These are phyloP conservation scores for Osmerus mordax DNA, from an alignment of 2,113 vertebrate genomes.

Conservation along the genomic window DNA sequence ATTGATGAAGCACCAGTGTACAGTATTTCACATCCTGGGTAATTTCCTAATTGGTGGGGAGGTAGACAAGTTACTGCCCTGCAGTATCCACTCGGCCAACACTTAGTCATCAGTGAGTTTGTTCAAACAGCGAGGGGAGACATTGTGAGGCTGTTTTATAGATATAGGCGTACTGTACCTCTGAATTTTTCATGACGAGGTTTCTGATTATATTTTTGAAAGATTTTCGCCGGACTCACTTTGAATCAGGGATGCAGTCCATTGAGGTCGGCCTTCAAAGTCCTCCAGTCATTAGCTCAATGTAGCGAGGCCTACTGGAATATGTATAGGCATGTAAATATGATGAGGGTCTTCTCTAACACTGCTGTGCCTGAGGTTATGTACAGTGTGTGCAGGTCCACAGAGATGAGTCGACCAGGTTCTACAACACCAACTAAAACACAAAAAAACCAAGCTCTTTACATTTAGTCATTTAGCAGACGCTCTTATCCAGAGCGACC, in stretches of 20 bases:
- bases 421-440: background rate
- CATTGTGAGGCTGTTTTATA: constrained; percentile 31
- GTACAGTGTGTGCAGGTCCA: constrained; percentile 22
- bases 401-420: constrained; percentile 5
- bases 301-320: constrained; percentile 12
- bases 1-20: constrained; percentile 60
- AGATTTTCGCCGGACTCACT: background rate
- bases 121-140: background rate
- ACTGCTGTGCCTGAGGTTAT: constrained; percentile 26
- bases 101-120: constrained; percentile 21
- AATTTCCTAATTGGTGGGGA: constrained; percentile 69
- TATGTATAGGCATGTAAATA: constrained; percentile 45
- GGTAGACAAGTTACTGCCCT: constrained; percentile 36
- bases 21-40: constrained; percentile 65
- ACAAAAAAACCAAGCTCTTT: too few species aligned
- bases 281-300: constrained; percentile 11
- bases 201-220: background rate
- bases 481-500: too few species aligned
- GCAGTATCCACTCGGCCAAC: constrained; percentile 19
- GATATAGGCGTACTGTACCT: constrained; percentile 10
- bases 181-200: constrained; percentile 26
- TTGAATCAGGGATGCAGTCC: constrained; percentile 15
- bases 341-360: constrained; percentile 28
- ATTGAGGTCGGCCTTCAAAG: constrained; percentile 25
- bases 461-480: too few species aligned